These are phyloP conservation scores for Shinisaurus crocodilurus DNA, from an alignment of 2,113 vertebrate genomes.

Conservation along the genomic window DNA sequence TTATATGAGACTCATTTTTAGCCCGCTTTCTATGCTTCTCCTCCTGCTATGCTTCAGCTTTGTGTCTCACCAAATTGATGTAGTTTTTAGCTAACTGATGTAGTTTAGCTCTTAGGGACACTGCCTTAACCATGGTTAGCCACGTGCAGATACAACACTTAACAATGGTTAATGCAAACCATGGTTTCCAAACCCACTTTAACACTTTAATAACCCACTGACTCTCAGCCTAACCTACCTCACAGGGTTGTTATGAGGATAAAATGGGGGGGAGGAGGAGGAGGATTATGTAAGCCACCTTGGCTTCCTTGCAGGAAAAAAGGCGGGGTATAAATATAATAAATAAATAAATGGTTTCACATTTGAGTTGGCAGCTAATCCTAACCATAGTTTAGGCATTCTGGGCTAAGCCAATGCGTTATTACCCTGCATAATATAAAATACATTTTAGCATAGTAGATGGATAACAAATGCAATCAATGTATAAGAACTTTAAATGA, in stretches of 20 bases:
- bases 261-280: no score
- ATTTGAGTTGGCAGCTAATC: constrained; percentile 31
- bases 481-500: constrained; percentile 1
- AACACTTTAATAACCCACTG: no score
- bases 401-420: neutral
- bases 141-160: neutral
- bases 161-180: neutral
- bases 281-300: no score
- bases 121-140: neutral
- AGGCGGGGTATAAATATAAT: no score
- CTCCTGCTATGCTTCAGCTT: no score
- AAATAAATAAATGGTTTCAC: constrained; percentile 1
- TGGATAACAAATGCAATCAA: neutral
- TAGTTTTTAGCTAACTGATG: no score
- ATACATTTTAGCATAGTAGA: neutral
- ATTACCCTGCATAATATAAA: neutral
- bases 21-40: no score
- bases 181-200: constrained; percentile 38
- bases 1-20: neutral
- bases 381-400: neutral
- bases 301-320: no score
- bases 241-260: no score
- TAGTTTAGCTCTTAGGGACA: neutral
- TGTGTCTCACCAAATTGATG: no score
- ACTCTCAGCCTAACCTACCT: no score